A percentile compares a stretch with the other conserved stretches of the same genome.
Evolutionary conservation across 2,888 invertebrate species (phyloP).

Genomic region (Rutpela maculata): DNA sequence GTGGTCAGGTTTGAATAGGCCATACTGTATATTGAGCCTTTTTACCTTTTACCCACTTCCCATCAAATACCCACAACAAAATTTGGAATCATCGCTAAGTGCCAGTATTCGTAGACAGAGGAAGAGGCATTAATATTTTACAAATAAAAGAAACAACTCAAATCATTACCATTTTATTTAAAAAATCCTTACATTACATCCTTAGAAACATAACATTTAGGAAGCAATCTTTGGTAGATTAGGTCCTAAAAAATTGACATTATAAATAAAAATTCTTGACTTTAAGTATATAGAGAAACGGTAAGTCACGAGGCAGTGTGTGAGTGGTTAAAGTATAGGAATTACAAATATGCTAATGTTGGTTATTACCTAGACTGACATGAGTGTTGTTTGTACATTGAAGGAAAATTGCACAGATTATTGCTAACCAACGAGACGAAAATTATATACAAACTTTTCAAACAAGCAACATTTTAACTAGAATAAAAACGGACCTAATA

Average conservation of each 20-base stretch:
- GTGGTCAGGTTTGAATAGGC: too few species aligned
- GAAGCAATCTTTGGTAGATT: conserved; percentile 29
- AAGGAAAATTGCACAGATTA: conserved; percentile 33
- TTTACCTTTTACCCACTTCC: too few species aligned
- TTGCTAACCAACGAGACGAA: conserved; percentile 29
- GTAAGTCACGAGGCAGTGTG: conserved; percentile 25
- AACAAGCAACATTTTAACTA: not conserved
- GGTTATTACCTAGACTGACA: conserved; percentile 14
- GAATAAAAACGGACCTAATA: not conserved
- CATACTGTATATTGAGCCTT: too few species aligned
- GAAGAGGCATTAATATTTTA: too few species aligned
- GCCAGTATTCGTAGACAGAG: too few species aligned
- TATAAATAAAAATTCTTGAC: conserved; percentile 16
- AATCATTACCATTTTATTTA: conserved; percentile 11
- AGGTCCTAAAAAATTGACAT: conserved; percentile 1
- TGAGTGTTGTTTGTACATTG: conserved; percentile 21
- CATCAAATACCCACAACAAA: too few species aligned
- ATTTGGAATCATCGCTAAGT: too few species aligned
- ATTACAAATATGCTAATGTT: conserved; percentile 17
- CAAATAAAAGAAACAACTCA: not conserved
- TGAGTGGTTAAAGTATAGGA: conserved; percentile 23
- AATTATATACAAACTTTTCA: conserved; percentile 32
- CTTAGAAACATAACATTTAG: conserved; percentile 12
- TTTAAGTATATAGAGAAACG: not conserved
- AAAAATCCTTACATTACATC: conserved; percentile 19